Evolutionary conservation across 1,140 invertebrate species (phyloP).

Genomic region (Drosophila nikananu): DNA sequence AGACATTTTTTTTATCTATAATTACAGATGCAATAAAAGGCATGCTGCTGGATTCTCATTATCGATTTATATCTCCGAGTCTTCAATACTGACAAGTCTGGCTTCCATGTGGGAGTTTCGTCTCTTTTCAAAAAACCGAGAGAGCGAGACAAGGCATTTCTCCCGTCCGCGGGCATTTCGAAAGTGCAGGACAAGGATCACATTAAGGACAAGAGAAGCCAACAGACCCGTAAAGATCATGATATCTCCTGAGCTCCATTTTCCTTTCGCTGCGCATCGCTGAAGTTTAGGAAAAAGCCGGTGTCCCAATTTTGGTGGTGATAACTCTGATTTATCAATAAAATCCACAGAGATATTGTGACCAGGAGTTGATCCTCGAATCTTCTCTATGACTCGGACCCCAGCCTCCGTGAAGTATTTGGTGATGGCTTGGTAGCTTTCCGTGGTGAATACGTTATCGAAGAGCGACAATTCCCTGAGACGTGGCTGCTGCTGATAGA

Average conservation of each 20-base stretch:
- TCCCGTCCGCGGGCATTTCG: background rate
- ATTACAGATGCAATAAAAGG: background rate
- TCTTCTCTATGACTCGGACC: background rate
- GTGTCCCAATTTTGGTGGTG: background rate
- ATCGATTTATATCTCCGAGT: constrained; percentile 3
- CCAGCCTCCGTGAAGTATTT: constrained; percentile 15
- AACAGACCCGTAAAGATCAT: background rate
- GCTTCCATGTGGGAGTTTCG: background rate
- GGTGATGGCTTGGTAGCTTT: constrained; percentile 2
- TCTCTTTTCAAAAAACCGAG: background rate
- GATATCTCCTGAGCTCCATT: background rate
- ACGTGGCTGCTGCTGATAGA: constrained; percentile 10
- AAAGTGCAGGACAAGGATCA: background rate
- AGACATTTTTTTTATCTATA: background rate
- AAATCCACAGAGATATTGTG: background rate
- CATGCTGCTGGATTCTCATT: background rate
- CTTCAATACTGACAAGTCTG: constrained; percentile 3
- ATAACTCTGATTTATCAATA: background rate
- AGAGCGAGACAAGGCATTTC: background rate
- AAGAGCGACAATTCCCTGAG: constrained; percentile 6
- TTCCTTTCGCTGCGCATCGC: background rate
- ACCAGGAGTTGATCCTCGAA: background rate
- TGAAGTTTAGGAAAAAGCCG: background rate
- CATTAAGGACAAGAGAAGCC: constrained; percentile 1
- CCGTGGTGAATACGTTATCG: constrained; percentile 2